phyloP scores from a whole-genome alignment of 1,140 invertebrate genomes.

The Leptoteleia sp. region DNA sequence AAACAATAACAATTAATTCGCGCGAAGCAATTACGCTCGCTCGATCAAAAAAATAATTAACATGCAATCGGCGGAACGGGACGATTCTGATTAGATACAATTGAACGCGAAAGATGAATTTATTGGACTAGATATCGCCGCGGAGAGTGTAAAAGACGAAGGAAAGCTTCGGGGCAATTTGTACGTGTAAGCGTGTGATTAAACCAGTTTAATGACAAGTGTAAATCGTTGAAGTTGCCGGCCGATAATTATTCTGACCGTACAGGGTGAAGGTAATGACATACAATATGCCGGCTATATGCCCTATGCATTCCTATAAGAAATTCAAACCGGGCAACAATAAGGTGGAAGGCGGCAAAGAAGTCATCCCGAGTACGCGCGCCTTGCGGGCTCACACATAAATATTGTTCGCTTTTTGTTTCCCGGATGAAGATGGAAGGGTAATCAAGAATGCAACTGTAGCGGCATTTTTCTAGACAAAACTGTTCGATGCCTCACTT shows the following conservation, averaged over 20 bases:
- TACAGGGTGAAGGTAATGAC: slow-evolving; percentile 22
- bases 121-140: background rate
- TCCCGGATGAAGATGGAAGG: too few relatives aligned
- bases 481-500: too few relatives aligned
- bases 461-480: too few relatives aligned
- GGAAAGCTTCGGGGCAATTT: slow-evolving; percentile 35
- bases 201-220: slow-evolving; percentile 49
- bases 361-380: too few relatives aligned
- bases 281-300: too few relatives aligned
- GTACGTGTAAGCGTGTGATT: slow-evolving; percentile 37
- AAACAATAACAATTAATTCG: slow-evolving; percentile 10
- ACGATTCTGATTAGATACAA: background rate
- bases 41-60: background rate
- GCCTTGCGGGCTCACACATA: too few relatives aligned
- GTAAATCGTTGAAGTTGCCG: slow-evolving; percentile 35
- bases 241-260: slow-evolving; percentile 28
- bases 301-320: too few relatives aligned
- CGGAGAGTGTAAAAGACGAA: slow-evolving; percentile 2
- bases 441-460: too few relatives aligned
- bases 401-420: too few relatives aligned
- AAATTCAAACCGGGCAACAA: too few relatives aligned
- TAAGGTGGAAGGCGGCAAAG: too few relatives aligned
- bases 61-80: background rate
- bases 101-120: slow-evolving; percentile 6
- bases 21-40: slow-evolving; percentile 3